Evolutionary conservation across 2,113 vertebrate genomes (phyloP).

Genomic region (Trogon surrucura): DNA sequence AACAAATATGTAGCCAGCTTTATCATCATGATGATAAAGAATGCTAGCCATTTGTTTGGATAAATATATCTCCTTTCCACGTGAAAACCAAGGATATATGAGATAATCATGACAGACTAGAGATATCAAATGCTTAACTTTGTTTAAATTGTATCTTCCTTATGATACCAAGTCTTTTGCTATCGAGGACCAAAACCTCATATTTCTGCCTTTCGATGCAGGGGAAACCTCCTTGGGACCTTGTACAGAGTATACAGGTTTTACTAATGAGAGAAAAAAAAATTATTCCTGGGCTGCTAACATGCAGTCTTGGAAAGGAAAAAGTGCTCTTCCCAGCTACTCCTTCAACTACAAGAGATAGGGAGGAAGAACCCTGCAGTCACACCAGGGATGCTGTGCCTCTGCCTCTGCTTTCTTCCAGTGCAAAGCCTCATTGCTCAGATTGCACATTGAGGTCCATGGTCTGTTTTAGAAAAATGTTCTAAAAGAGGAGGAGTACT

Average conservation of each 20-base stretch:
- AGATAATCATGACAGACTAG: not conserved
- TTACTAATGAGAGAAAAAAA: not conserved
- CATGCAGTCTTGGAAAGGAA: not conserved
- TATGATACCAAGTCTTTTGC: not conserved
- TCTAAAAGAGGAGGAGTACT: not conserved
- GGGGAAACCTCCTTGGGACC: not conserved
- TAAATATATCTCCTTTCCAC: not conserved
- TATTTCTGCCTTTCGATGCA: not conserved
- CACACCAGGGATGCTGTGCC: not conserved
- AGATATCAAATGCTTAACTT: not conserved
- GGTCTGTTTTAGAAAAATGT: not conserved
- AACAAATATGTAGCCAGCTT: not conserved
- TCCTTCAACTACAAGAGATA: not conserved
- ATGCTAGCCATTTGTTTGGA: not conserved
- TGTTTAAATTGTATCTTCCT: not conserved
- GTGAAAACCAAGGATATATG: not conserved
- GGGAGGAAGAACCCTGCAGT: not conserved
- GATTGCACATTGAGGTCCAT: not conserved
- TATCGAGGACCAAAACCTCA: not conserved
- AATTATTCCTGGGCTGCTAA: not conserved
- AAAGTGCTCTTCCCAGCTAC: not conserved
- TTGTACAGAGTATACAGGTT: not conserved
- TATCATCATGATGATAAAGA: not conserved
- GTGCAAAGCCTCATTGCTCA: not conserved
- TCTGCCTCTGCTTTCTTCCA: not conserved